phyloP scores from a whole-genome alignment of 2,113 vertebrate species.

The Drymodes brunneopygia region DNA sequence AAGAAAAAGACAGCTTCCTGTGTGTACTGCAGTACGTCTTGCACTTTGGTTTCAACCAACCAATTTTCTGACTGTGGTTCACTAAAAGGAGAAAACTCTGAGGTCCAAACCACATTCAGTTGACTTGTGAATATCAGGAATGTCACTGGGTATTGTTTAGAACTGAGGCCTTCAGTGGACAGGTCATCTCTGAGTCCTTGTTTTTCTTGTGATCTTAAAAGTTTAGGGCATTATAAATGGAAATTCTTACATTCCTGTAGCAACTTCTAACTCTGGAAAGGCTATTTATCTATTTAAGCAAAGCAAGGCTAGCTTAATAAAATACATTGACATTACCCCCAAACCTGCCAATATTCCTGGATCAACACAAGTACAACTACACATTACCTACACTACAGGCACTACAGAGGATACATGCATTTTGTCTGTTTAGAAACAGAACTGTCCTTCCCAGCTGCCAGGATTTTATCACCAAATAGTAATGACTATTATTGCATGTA shows the following conservation, averaged over 20 bases:
- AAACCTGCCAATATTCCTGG: background rate
- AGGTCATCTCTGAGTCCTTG: background rate
- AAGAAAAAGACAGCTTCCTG: conserved; percentile 2
- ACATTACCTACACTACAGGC: background rate
- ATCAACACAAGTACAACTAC: background rate
- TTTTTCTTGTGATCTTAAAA: background rate
- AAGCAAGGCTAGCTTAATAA: background rate
- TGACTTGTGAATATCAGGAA: background rate
- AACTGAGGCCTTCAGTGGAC: background rate
- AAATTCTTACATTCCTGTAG: background rate
- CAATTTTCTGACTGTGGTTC: conserved; percentile 11
- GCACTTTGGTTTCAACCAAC: conserved; percentile 10
- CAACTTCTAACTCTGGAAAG: background rate
- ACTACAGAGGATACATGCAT: background rate
- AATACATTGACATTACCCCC: background rate
- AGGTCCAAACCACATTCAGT: background rate
- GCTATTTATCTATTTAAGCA: background rate
- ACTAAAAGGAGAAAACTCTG: background rate
- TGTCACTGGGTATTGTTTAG: background rate
- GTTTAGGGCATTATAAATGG: background rate
- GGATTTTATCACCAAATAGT: background rate
- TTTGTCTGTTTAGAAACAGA: background rate
- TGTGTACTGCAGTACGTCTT: background rate
- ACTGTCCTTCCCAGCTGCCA: background rate
- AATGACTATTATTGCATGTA: background rate